A percentile compares a stretch with the other conserved stretches of the same genome.
phyloP scores from a whole-genome alignment of 2,113 vertebrate species.

The Ceyx melanurus region DNA sequence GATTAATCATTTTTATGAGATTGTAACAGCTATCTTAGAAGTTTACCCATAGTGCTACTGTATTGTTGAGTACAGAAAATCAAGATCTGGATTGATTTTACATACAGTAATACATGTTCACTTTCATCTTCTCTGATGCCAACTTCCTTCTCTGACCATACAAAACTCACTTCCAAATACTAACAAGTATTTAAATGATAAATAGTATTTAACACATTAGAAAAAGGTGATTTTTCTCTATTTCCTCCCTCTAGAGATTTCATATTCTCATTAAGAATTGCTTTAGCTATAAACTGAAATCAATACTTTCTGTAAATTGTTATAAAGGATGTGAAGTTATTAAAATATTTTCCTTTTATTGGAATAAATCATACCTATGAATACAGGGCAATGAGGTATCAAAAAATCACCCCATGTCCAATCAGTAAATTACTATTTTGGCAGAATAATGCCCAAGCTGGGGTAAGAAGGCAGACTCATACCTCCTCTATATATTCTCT shows the following conservation, averaged over 20 bases:
- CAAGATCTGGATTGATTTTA: background rate
- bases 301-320: background rate
- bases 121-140: background rate
- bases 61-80: background rate
- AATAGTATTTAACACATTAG: background rate
- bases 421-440: background rate
- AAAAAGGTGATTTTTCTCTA: background rate
- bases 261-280: background rate
- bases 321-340: background rate
- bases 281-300: background rate
- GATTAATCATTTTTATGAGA: background rate
- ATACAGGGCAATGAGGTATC: background rate
- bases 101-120: background rate
- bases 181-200: background rate
- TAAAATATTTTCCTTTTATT: background rate
- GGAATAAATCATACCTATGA: background rate
- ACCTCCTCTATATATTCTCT: background rate
- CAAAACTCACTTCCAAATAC: background rate
- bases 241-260: background rate
- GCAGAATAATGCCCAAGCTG: background rate
- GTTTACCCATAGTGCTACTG: background rate
- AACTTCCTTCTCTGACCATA: background rate
- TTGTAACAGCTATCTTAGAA: background rate
- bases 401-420: background rate
- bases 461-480: background rate